These are phyloP conservation scores for Phoenicopterus ruber DNA, from an alignment of 2,113 vertebrate species.

Conservation along the genomic window DNA sequence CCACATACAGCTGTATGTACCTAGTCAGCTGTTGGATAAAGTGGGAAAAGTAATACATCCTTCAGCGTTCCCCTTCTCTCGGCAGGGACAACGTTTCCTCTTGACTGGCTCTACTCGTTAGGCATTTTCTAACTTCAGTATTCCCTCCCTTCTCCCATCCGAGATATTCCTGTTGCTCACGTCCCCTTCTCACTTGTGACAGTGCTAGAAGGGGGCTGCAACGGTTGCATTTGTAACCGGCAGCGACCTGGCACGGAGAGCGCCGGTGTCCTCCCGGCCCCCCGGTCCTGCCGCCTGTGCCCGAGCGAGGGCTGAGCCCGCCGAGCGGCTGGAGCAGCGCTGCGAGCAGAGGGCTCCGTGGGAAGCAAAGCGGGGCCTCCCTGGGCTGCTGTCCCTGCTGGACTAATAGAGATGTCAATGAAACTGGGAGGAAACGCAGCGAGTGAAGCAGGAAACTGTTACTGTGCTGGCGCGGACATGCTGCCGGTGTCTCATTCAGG, in stretches of 20 bases:
- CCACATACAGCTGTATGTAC: not conserved
- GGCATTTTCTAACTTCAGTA: not conserved
- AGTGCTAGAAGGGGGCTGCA: not conserved
- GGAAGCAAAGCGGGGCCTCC: not conserved
- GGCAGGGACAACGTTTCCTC: not conserved
- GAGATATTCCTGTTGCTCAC: not conserved
- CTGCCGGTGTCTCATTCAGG: not conserved
- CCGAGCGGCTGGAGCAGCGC: not conserved
- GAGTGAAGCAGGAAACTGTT: not conserved
- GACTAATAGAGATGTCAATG: not conserved
- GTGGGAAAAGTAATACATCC: not conserved
- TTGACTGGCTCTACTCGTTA: not conserved
- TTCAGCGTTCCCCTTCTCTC: not conserved
- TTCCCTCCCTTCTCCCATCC: not conserved
- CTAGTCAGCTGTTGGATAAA: not conserved
- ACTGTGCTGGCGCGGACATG: accelerated
- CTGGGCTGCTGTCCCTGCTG: not conserved
- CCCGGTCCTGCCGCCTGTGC: not conserved
- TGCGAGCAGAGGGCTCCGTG: not conserved
- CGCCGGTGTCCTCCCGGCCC: accelerated
- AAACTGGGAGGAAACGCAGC: accelerated
- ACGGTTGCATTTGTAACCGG: not conserved
- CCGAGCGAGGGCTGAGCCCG: accelerated
- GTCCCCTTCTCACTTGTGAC: not conserved
- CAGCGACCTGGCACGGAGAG: accelerated